These are phyloP conservation scores for Thaumatotibia leucotreta DNA, from an alignment of 1,140 invertebrate species.

Conservation along the genomic window DNA sequence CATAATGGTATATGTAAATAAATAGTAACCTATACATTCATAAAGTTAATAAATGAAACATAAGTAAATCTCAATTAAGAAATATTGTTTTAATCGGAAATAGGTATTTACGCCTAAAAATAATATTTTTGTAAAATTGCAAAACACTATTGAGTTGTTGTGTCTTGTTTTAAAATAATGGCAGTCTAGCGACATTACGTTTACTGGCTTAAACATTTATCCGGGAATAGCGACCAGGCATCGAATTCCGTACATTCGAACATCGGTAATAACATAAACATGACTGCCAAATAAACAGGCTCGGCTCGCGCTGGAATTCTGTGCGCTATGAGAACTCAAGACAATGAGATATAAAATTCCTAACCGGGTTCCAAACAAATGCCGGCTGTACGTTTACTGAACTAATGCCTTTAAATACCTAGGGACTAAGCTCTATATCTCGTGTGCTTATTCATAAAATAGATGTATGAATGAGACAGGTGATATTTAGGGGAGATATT, in stretches of 20 bases:
- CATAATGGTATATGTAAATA: too few relatives aligned
- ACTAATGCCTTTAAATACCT: neutral
- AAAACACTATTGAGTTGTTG: too few relatives aligned
- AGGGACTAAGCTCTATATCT: too few relatives aligned
- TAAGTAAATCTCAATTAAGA: too few relatives aligned
- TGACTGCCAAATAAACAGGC: conserved; percentile 13
- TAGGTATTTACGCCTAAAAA: too few relatives aligned
- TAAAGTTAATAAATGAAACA: too few relatives aligned
- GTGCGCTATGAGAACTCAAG: conserved; percentile 8
- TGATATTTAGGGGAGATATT: neutral
- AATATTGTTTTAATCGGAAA: too few relatives aligned
- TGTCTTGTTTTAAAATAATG: too few relatives aligned
- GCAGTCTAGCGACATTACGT: neutral
- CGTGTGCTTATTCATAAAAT: neutral
- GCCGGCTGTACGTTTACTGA: neutral
- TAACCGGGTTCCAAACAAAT: neutral
- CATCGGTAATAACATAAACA: conserved; percentile 13
- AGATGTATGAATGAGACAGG: neutral
- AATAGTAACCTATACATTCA: too few relatives aligned
- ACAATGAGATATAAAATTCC: neutral
- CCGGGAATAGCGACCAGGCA: neutral
- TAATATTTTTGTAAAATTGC: too few relatives aligned
- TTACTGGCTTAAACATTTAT: neutral
- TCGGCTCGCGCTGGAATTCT: neutral
- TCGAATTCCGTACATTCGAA: conserved; percentile 9